Evolutionary conservation across 1,140 invertebrate species (phyloP).

Genomic region (Oryctes rhinoceros): DNA sequence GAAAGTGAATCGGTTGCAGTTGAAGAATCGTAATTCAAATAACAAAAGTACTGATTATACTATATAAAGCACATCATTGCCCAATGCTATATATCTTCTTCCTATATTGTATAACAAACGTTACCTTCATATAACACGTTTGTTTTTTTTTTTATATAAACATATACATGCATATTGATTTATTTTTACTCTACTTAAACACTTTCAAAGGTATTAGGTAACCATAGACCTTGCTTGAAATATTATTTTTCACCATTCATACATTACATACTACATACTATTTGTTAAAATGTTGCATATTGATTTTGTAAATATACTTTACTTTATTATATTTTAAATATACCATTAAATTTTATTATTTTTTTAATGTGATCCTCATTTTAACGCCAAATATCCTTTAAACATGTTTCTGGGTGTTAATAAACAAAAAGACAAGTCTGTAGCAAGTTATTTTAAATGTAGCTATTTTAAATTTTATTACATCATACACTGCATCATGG

Average conservation of each 20-base stretch:
- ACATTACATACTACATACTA: neutral
- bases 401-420: neutral
- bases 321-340: constrained; percentile 42
- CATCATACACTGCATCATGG: constrained; percentile 23
- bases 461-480: constrained; percentile 32
- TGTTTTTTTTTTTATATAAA: constrained; percentile 22
- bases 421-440: constrained; percentile 1
- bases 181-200: constrained; percentile 31
- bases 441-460: constrained; percentile 32
- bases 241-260: neutral
- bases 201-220: constrained; percentile 36
- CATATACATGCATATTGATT: constrained; percentile 22
- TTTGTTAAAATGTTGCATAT: constrained; percentile 26
- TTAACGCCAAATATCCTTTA: neutral
- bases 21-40: constrained; percentile 29
- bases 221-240: constrained; percentile 25
- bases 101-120: constrained; percentile 5
- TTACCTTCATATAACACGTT: neutral
- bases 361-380: constrained; percentile 14
- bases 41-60: constrained; percentile 38
- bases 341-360: constrained; percentile 37
- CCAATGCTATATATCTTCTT: neutral
- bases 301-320: constrained; percentile 42
- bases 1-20: constrained; percentile 39
- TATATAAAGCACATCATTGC: constrained; percentile 30